Evolutionary conservation across 2,888 invertebrate genomes (phyloP), one percentile per base, ranked within the genome.

Genomic region (Strigamia transsilvanica): DNA sequence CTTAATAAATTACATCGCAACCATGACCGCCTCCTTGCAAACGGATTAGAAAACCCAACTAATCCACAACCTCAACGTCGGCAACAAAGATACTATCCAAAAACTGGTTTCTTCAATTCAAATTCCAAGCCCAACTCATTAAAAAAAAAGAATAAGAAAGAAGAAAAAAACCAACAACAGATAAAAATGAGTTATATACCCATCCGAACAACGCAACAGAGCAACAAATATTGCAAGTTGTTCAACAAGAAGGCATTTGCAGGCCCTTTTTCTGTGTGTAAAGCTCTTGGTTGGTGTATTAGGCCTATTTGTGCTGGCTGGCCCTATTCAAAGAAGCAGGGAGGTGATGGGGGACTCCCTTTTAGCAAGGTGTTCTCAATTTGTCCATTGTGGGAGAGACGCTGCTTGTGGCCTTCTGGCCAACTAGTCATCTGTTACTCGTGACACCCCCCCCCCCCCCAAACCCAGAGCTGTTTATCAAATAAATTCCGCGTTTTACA

Each of bases 321-420:
- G 66, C 66, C 23, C 66, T 66, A 66, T 66, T 66, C 66, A 66
- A 66, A 66, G 66, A 66, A 66, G 66, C 27, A 66, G 66, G 66
- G 27, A 66, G 23, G 66, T 66, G 66, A 66, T 27, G 66, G 51
- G 66, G 66, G 66, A 66, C 66, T 66, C 66, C 66, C 66, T 66
- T 66, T 66, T 66, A 66, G 66, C 66, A 66, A 66, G 66, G 66
- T 66, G 66, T 66, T 66, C 66, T 66, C 66, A 66, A 66, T 66
- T 66, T 66, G 66, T 66, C 66, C 66, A 66, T 66, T 66, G 66
- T 66, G 66, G 66, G 66, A 66, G 66, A 66, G 66, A 66, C 66
- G 66, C 66, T 66, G 66, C 66, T 66, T 66, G 66, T 66, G 66
- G 66, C 66, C 66, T 66, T 66, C 66, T 66, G 66, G 66, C 66